phyloP scores from a whole-genome alignment of 2,888 invertebrate genomes.

The Cephus spinipes region DNA sequence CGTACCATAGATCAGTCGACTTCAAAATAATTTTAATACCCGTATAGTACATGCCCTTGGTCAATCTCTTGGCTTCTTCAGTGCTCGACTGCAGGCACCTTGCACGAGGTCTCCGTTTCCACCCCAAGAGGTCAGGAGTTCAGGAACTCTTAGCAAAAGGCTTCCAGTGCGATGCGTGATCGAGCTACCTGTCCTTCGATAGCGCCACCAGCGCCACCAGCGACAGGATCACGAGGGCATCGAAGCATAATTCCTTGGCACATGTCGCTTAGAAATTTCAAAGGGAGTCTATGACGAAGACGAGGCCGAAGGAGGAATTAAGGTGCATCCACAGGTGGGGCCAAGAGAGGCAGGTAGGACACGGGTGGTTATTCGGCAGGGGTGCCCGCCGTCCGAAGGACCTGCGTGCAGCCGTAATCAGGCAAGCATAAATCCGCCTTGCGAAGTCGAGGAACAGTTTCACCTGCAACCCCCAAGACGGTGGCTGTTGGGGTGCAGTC shows the following conservation, averaged over 20 bases:
- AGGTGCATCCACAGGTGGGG: no score
- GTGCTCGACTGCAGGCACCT: no score
- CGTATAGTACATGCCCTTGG: no score
- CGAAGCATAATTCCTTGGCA: conserved; percentile 47
- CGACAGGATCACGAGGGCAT: conserved; percentile 3
- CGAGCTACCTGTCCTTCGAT: no score
- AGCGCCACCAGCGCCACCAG: no score
- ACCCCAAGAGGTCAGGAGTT: background rate
- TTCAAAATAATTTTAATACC: no score
- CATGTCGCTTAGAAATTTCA: conserved; percentile 32
- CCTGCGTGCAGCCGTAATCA: conserved; percentile 51
- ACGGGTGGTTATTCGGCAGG: conserved; percentile 7
- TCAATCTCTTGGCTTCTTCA: no score
- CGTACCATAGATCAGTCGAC: no score
- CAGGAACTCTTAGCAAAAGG: background rate
- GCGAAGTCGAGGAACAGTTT: conserved; percentile 40
- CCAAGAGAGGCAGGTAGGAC: background rate
- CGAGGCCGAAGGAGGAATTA: no score
- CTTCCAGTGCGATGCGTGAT: conserved; percentile 24
- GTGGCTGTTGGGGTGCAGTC: conserved; percentile 25
- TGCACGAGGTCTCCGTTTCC: no score
- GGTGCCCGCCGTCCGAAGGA: conserved; percentile 23
- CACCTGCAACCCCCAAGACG: conserved; percentile 66
- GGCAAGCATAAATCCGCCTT: conserved; percentile 64
- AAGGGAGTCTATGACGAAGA: no score